Evolutionary conservation across 1,140 invertebrate genomes (phyloP).

Genomic region (Drosophila setifemur): DNA sequence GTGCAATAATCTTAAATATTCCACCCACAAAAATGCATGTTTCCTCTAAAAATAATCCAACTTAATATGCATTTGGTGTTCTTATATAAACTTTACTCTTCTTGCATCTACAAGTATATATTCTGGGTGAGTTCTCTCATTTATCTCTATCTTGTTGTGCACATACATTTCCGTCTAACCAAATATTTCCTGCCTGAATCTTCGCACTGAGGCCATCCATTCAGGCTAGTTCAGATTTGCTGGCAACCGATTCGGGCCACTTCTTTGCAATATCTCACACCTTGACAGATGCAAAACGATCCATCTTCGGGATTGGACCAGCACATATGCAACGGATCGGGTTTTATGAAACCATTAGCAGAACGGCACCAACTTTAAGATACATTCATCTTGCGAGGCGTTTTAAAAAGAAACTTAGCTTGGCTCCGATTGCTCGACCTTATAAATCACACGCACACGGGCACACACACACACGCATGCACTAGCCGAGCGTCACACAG

Average conservation of each 20-base stretch:
- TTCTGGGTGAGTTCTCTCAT: too few relatives aligned
- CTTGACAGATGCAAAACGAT: slow-evolving; percentile 49
- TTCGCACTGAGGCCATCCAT: background rate
- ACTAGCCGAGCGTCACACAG: background rate
- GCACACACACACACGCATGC: background rate
- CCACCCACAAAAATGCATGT: too few relatives aligned
- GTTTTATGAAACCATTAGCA: slow-evolving; percentile 50
- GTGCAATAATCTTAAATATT: too few relatives aligned
- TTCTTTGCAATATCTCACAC: slow-evolving; percentile 37
- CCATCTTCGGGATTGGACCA: slow-evolving; percentile 37
- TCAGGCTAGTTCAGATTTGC: slow-evolving; percentile 6
- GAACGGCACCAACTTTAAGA: slow-evolving; percentile 46
- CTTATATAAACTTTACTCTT: too few relatives aligned
- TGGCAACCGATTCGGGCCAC: background rate
- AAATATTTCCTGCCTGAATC: background rate
- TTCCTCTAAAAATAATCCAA: too few relatives aligned
- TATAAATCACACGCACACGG: slow-evolving; percentile 38
- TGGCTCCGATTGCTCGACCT: slow-evolving; percentile 7
- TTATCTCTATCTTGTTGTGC: too few relatives aligned
- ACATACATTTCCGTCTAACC: background rate
- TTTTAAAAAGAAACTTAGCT: slow-evolving; percentile 37
- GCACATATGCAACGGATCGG: slow-evolving; percentile 30
- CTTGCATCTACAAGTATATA: too few relatives aligned
- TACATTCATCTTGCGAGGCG: slow-evolving; percentile 40
- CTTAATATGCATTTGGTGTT: too few relatives aligned